Evolutionary conservation across 2,797 vertebrate species (phyloP).

Genomic region (Ataeniobius toweri): DNA sequence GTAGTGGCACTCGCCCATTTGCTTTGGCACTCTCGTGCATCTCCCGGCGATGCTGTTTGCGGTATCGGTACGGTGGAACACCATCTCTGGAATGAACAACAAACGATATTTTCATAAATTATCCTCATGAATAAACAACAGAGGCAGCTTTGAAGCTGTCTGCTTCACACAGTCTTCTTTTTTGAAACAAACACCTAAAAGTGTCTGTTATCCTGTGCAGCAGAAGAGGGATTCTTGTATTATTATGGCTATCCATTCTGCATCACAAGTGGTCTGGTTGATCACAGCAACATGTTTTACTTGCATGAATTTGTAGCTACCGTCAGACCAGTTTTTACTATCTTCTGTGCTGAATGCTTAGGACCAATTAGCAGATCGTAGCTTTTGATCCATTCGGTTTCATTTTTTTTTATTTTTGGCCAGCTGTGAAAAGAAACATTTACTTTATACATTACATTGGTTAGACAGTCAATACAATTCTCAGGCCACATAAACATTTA

Average conservation of each 20-base stretch:
- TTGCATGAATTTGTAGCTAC: slow-evolving; percentile 45
- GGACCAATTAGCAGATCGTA: slow-evolving; percentile 80
- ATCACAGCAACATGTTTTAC: slow-evolving; percentile 50
- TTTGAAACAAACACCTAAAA: slow-evolving; percentile 47
- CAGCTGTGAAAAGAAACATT: slow-evolving; percentile 62
- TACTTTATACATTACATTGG: background rate
- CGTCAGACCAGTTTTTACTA: slow-evolving; percentile 67
- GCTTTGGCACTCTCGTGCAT: slow-evolving; percentile 98
- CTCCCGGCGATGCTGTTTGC: slow-evolving; percentile 95
- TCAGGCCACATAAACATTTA: background rate
- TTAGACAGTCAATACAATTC: background rate
- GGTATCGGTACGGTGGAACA: slow-evolving; percentile 91
- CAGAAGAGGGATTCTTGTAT: slow-evolving; percentile 42
- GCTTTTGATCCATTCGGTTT: slow-evolving; percentile 82
- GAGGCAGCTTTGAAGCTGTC: slow-evolving; percentile 52
- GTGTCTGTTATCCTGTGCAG: slow-evolving; percentile 44
- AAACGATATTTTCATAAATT: slow-evolving; percentile 65
- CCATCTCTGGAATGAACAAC: slow-evolving; percentile 88
- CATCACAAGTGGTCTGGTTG: slow-evolving; percentile 52
- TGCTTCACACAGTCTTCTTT: slow-evolving; percentile 28
- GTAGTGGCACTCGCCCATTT: slow-evolving; percentile 96
- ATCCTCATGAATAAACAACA: slow-evolving; percentile 69
- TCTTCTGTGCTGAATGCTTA: slow-evolving; percentile 71
- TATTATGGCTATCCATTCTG: slow-evolving; percentile 40
- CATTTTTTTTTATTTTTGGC: slow-evolving; percentile 75